phyloP scores from a whole-genome alignment of 2,797 vertebrate genomes.

The Morelia viridis region DNA sequence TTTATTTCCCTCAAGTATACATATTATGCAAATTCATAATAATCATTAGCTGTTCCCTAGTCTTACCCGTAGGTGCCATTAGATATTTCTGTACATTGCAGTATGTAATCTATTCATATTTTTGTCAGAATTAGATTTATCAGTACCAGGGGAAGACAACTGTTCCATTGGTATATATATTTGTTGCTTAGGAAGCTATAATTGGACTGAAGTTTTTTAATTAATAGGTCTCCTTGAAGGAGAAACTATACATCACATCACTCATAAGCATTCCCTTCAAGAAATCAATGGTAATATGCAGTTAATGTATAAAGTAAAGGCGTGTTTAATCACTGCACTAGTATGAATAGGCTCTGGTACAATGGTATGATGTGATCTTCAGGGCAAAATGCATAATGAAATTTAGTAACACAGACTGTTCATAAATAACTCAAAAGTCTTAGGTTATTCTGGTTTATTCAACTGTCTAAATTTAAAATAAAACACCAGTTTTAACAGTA shows the following conservation, averaged over 20 bases:
- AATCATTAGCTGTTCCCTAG: constrained; percentile 41
- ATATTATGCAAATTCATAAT: constrained; percentile 44
- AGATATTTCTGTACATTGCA: constrained; percentile 43
- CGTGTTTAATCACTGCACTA: neutral
- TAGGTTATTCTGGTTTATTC: neutral
- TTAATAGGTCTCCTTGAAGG: constrained; percentile 37
- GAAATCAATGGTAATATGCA: neutral
- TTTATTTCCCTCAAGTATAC: constrained; percentile 40
- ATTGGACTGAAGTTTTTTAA: constrained; percentile 28
- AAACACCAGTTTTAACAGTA: neutral
- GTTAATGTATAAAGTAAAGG: constrained; percentile 10
- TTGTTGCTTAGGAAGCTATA: constrained; percentile 29
- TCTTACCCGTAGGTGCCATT: constrained; percentile 46
- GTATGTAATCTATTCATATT: constrained; percentile 37
- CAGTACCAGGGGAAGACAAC: constrained; percentile 24
- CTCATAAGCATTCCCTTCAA: neutral
- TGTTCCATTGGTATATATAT: constrained; percentile 26
- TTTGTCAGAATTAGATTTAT: constrained; percentile 43
- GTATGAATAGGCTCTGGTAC: neutral
- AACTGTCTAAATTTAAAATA: neutral
- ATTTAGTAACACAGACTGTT: neutral
- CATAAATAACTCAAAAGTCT: neutral
- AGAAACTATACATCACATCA: constrained; percentile 1
- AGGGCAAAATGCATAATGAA: constrained; percentile 2
- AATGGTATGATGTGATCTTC: constrained; percentile 9